Base-by-base conservation (phyloP, 2,888 invertebrate genomes). In the Noctua fimbriata region DNA sequence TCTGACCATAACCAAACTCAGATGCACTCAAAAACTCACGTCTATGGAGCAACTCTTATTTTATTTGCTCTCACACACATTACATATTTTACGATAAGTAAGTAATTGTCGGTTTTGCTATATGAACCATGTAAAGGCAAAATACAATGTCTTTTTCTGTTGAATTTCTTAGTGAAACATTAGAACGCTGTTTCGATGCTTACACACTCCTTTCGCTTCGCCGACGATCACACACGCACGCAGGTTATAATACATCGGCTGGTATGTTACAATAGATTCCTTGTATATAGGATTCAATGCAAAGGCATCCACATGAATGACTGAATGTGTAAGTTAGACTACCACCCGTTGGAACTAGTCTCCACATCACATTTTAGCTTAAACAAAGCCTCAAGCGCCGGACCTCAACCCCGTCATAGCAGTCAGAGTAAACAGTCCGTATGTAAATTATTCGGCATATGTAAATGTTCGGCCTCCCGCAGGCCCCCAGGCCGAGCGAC, bases 391-490 rank as follows among this genome's bases (percentile, higher is more conserved):
- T 69, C n/a, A 32, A 70, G 58, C 28, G 66, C 70, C 6, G 71
- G 83, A 71, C 83, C 44, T 58, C 79, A 78, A 69, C 47, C 55
- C 32, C 73, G 69, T 79, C 72, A 83, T 21, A 66, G 73, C 84
- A 73, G 70, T 58, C 49, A 44, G 65, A 58, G 49, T 69, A 70
- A 79, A 79, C 69, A 32, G 79, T 73, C 74, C 66, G 58, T 79
- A 83, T 82, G 86, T 80, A 75, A 86, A 86, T 86, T 74, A 79
- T 78, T 78, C 69, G 73, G 78, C 67, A 76, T 83, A 87, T 87
- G 85, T 79, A 88, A 81, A 85, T 83, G 52, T 60, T 78, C 78
- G 80, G 83, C 88, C 87, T 81, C 75, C 82, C 88, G 47, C 82
- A 66, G 60, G 55, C 74, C 82, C 79, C 65, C 84, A 69, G 49